Percentiles rank a stretch among this genome's conserved stretches.
Evolutionary conservation across 1,140 invertebrate genomes (phyloP).

Genomic region (Tetranychus cinnabarinus): DNA sequence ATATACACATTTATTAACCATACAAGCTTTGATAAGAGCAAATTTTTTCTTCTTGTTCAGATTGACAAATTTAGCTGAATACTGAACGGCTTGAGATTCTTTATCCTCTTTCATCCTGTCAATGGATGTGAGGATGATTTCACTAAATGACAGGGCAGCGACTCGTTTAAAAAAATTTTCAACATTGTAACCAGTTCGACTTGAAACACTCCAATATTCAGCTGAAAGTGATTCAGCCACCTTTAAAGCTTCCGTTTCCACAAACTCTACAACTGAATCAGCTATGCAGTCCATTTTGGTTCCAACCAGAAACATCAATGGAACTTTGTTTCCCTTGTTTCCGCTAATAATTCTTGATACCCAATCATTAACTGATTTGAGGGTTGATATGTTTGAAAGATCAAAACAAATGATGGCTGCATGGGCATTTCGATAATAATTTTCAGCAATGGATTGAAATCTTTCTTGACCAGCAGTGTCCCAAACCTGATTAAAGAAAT

Average conservation of each 20-base stretch:
- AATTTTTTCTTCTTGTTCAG: too few species aligned
- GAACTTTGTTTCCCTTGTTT: slow-evolving; percentile 20
- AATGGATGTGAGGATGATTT: slow-evolving; percentile 16
- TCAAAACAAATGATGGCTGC: slow-evolving; percentile 57
- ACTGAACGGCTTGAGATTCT: neutral
- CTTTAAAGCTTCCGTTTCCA: slow-evolving; percentile 33
- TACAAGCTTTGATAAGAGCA: too few species aligned
- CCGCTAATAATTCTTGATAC: slow-evolving; percentile 27
- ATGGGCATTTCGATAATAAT: slow-evolving; percentile 60
- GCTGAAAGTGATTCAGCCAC: slow-evolving; percentile 38
- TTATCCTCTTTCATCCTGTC: neutral
- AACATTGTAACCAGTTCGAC: slow-evolving; percentile 46
- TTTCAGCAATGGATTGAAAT: slow-evolving; percentile 62
- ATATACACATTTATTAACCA: too few species aligned
- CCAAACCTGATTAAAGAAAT: slow-evolving; percentile 28
- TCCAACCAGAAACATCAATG: slow-evolving; percentile 48
- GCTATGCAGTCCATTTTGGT: slow-evolving; percentile 45
- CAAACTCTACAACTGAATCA: slow-evolving; percentile 30
- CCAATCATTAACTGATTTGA: slow-evolving; percentile 43
- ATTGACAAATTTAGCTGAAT: neutral
- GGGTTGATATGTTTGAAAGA: slow-evolving; percentile 35
- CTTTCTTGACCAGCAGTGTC: slow-evolving; percentile 72
- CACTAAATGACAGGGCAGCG: slow-evolving; percentile 40
- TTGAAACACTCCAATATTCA: slow-evolving; percentile 55
- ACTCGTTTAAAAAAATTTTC: slow-evolving; percentile 40